These are phyloP conservation scores for Ormyrus nitidulus DNA, from an alignment of 2,888 invertebrate species.

Conservation along the genomic window DNA sequence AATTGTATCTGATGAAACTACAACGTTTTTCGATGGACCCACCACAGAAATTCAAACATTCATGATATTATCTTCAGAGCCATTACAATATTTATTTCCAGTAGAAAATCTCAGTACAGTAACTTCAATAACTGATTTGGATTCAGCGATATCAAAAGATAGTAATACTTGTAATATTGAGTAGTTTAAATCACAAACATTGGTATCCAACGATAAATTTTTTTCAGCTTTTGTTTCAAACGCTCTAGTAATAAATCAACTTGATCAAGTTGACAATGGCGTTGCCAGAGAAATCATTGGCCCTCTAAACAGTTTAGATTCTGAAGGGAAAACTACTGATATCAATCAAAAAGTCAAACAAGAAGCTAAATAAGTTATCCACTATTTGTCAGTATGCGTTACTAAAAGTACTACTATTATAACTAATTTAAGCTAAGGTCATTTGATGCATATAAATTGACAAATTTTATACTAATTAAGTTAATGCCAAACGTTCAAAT, in stretches of 20 bases:
- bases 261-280: too few species aligned
- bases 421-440: too few species aligned
- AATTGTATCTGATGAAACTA: not conserved
- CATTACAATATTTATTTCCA: not conserved
- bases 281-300: too few species aligned
- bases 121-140: not conserved
- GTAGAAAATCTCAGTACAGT: not conserved
- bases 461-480: too few species aligned
- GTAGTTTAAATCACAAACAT: not conserved
- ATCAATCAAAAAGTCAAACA: conserved; percentile 16
- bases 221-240: too few species aligned
- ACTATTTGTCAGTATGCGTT: not conserved
- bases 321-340: too few species aligned
- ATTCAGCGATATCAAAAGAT: not conserved
- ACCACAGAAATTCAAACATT: not conserved
- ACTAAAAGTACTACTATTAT: not conserved
- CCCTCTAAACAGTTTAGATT: too few species aligned
- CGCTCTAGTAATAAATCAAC: too few species aligned
- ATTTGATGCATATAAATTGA: not conserved
- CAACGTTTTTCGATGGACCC: not conserved
- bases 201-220: too few species aligned
- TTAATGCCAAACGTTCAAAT: too few species aligned
- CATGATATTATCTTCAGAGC: not conserved
- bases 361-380: not conserved
- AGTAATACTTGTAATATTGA: not conserved